Evolutionary conservation across 2,888 invertebrate species (phyloP), one percentile per base, ranked within the genome.

Genomic region (Agrilus biguttatus): DNA sequence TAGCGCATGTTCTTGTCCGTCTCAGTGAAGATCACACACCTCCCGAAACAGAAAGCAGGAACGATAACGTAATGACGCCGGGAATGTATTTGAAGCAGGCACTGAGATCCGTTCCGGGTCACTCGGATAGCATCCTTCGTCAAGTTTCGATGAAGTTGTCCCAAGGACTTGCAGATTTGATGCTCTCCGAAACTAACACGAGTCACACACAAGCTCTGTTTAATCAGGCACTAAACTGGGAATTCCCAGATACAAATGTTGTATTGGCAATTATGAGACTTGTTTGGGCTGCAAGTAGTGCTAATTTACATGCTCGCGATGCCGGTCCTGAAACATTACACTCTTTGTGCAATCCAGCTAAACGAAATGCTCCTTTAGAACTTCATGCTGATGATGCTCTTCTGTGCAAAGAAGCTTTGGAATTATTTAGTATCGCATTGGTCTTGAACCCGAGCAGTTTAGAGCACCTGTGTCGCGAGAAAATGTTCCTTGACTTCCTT

Each of bases 391-490:
- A 66, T 44, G 65, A 66, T 44, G 51, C 66, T 17, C 45, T 61
- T 33, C 45, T 66, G 58, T 90, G 90, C 56, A 85, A 89, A 55
- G 95, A 95, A 69, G 89, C 92, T 39, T 72, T 96, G 62, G 95
- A 96, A 69, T 83, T 92, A 47, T 71, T 96, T 48, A 89, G 91
- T 40, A 80, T 95, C 51, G 84, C 88, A 51, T 77, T 95, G 61
- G 86, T 91, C 39, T 68, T 96, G 39, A 91, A 90, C 64, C 87
- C 90, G n/a, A 79, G 80, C 42, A 84, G 86, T 42, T 69, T 93
- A 49, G 89, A 91, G 54, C 74, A 78, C 23, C 69, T 95, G 21
- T 79, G 87, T 49, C 80, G 79, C 55, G 89, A 91, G 56, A 69
- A 79, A 46, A 79, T 82, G 67, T 93, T 90, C 88, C 85, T 89